Conservation (phyloP, 1,140 invertebrate genomes). For the Portunus trituberculatus region DNA sequence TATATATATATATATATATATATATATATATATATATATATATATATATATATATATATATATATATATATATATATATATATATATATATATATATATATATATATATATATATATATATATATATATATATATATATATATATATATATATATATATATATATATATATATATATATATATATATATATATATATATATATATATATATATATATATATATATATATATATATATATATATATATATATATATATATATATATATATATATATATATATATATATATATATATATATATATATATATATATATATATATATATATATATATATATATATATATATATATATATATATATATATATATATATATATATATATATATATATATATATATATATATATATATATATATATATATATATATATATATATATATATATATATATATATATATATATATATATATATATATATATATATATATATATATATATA, state of each 20-base stretch:
- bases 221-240: constrained; percentile 19
- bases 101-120: constrained; percentile 19
- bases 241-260: constrained; percentile 1
- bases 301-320: constrained; percentile 26
- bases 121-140: constrained; percentile 19
- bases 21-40: constrained; percentile 26
- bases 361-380: too few relatives aligned
- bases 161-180: constrained; percentile 19
- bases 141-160: constrained; percentile 10
- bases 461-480: too few relatives aligned
- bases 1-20: constrained; percentile 10
- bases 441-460: too few relatives aligned
- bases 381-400: too few relatives aligned
- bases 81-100: constrained; percentile 26
- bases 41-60: constrained; percentile 10
- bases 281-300: constrained; percentile 26
- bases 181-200: constrained; percentile 19
- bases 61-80: constrained; percentile 10
- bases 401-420: too few relatives aligned
- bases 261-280: constrained; percentile 26
- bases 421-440: too few relatives aligned
- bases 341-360: too few relatives aligned
- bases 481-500: too few relatives aligned
- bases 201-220: constrained; percentile 19
- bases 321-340: constrained; percentile 26